Base-by-base conservation (phyloP, 2,797 vertebrate species). In the Neosilurus hyrtlii region DNA sequence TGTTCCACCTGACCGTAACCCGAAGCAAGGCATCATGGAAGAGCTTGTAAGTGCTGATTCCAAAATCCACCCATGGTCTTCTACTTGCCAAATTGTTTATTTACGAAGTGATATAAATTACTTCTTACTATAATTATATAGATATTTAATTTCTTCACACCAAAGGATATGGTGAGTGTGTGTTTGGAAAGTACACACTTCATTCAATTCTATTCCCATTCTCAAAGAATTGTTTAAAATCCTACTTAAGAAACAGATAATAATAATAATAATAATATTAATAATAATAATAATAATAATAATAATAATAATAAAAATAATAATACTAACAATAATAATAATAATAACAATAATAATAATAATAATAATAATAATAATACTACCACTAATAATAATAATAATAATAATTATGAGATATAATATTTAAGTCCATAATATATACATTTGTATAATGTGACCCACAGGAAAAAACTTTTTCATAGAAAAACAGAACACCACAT, bases 231-330 rank as follows among this genome's bases (percentile, higher is more conserved):
- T 20, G 8, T 51, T 49, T n/a, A 11, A 49, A 20, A 35, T 67
- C 18, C 35, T 1, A 68, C 37, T 68, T 68, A 15, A 16, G 0
- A 35, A 11, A 68, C 3, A 1, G n/a, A 15, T 26, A 14, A 18
- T 2, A 18, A 26, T 15, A 24, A 72, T 16, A 73, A 73, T 18
- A 71, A 68, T 49, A 70, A 70, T 20, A 51, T n/a, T 70, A 70
- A 49, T 43, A 43, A 43, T 43, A 68, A 18, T 37, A 71, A n/a
- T 11, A 71, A 51, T n/a, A 43, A 51, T n/a, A 68, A 68, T 37
- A 68, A 70, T 15, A 74, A 74, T 16, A 74, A 35, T 5, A 74
- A 74, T 12, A 54, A 52, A n/a, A 71, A n/a, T 11, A 71, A 51
- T n/a, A 43, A 51, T n/a, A 68, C 37, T 37, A 68, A 70, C 9